Percentiles rank a stretch among this genome's conserved stretches.
phyloP scores from a whole-genome alignment of 2,888 invertebrate species.

The Allygus modestus region DNA sequence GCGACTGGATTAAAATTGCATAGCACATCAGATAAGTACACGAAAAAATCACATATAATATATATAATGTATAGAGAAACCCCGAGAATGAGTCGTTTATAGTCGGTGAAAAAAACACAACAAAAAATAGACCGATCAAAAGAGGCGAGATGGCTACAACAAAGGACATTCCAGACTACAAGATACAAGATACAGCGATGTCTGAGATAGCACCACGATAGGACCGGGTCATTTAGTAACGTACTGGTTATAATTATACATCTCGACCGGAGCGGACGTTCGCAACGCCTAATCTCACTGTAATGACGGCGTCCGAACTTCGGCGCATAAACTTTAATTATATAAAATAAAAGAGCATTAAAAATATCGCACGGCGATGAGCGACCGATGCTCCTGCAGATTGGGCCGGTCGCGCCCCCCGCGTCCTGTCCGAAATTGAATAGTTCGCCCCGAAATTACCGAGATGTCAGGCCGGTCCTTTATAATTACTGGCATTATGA shows the following conservation, averaged over 20 bases:
- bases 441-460: slow-evolving; percentile 46
- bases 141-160: not conserved
- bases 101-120: no score
- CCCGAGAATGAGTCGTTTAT: no score
- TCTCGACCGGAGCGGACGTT: not conserved
- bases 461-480: not conserved
- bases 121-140: not conserved
- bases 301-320: not conserved
- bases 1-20: no score
- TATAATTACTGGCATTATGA: slow-evolving; percentile 68
- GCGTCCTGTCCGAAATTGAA: slow-evolving; percentile 57
- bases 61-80: no score
- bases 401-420: not conserved
- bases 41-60: no score
- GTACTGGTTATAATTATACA: slow-evolving; percentile 37
- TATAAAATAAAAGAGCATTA: slow-evolving; percentile 59
- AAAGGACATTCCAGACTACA: slow-evolving; percentile 1
- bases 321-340: slow-evolving; percentile 39
- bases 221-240: slow-evolving; percentile 29
- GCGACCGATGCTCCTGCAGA: not conserved
- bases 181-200: slow-evolving; percentile 10
- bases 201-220: not conserved
- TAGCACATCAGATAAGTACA: not conserved
- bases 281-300: slow-evolving; percentile 12
- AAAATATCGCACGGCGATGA: slow-evolving; percentile 47